These are phyloP conservation scores for Connochaetes taurinus DNA, from an alignment of 2,113 vertebrate species.

Conservation along the genomic window DNA sequence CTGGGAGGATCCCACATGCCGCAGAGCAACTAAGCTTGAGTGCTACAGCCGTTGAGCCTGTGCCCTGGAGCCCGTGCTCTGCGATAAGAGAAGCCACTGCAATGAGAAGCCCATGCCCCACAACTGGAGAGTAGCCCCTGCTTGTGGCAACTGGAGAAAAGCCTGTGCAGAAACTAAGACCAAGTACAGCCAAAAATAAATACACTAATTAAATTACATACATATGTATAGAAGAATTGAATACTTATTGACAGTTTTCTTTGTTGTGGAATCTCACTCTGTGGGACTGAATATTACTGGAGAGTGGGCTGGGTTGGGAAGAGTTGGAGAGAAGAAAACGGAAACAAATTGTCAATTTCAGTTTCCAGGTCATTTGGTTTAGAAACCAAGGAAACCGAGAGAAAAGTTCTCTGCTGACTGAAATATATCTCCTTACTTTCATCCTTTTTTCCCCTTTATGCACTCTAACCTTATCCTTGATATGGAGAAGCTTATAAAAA, in stretches of 20 bases:
- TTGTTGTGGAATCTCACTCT: background rate
- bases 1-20: background rate
- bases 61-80: background rate
- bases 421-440: conserved; percentile 5
- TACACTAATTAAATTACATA: background rate
- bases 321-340: background rate
- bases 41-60: background rate
- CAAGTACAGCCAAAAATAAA: background rate
- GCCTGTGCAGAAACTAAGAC: background rate
- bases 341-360: background rate
- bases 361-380: background rate
- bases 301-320: background rate
- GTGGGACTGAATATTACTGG: background rate
- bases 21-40: background rate
- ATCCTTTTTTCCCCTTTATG: background rate
- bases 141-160: background rate
- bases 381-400: conserved; percentile 23
- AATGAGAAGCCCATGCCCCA: rapidly evolving
- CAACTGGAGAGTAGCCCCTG: background rate
- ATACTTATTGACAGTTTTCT: background rate
- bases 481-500: background rate
- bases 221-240: background rate
- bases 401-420: background rate
- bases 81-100: background rate
- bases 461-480: background rate